phyloP scores from a whole-genome alignment of 1,140 invertebrate species.

The Drosophila obscura region DNA sequence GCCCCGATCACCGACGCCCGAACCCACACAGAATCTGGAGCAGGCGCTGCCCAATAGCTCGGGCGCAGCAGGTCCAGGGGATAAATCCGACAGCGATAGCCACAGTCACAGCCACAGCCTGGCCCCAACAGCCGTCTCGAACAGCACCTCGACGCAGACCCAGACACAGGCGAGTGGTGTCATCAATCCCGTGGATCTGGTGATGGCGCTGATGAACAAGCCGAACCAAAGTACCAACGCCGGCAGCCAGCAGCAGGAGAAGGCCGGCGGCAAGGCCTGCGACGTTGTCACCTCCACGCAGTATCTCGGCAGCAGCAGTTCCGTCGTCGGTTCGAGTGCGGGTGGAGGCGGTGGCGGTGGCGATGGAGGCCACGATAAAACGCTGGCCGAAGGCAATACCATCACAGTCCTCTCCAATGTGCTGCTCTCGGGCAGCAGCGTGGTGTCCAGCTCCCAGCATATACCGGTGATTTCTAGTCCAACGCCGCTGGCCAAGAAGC shows the following conservation, averaged over 20 bases:
- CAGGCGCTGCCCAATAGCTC: constrained; percentile 25
- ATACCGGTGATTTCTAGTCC: constrained; percentile 81
- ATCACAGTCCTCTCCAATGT: constrained; percentile 81
- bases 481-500: constrained; percentile 51
- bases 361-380: constrained; percentile 35
- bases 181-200: constrained; percentile 77
- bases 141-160: constrained; percentile 45
- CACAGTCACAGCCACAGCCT: constrained; percentile 18
- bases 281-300: constrained; percentile 57
- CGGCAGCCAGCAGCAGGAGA: constrained; percentile 62
- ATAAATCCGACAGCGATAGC: constrained; percentile 45
- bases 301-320: constrained; percentile 56
- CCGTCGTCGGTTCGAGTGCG: constrained; percentile 20
- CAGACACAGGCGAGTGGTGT: constrained; percentile 52
- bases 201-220: constrained; percentile 83
- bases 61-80: constrained; percentile 9
- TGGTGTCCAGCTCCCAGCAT: constrained; percentile 63
- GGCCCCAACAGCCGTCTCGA: constrained; percentile 25
- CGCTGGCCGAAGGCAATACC: constrained; percentile 54
- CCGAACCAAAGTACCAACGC: constrained; percentile 46
- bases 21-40: constrained; percentile 44
- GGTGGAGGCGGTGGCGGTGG: constrained; percentile 2
- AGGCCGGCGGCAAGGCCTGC: constrained; percentile 46
- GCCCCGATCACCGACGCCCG: constrained; percentile 83
- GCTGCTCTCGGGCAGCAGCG: constrained; percentile 58